Percentiles rank a stretch among this genome's conserved stretches.
Evolutionary conservation across 1,140 invertebrate species (phyloP).

Genomic region (Dendrolimus kikuchii): DNA sequence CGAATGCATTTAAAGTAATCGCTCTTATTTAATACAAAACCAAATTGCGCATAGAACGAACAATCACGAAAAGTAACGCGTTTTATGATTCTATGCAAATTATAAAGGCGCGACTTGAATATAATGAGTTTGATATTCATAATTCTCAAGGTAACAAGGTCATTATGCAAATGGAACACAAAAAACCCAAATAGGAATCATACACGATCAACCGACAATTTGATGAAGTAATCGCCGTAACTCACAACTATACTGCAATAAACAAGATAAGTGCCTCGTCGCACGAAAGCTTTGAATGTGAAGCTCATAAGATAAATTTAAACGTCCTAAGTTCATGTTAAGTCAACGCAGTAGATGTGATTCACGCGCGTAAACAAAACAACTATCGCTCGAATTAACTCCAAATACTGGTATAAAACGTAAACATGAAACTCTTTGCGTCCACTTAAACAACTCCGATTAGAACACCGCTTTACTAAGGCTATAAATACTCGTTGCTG

Average conservation of each 20-base stretch:
- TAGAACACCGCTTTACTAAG: slow-evolving; percentile 28
- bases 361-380: slow-evolving; percentile 57
- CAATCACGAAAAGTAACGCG: too few relatives aligned
- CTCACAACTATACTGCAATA: too few relatives aligned
- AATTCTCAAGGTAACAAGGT: too few relatives aligned
- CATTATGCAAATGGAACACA: too few relatives aligned
- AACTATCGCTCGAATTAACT: slow-evolving; percentile 42
- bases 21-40: background rate
- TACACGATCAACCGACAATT: too few relatives aligned
- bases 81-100: too few relatives aligned
- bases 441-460: slow-evolving; percentile 38
- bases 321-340: slow-evolving; percentile 25
- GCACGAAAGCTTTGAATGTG: slow-evolving; percentile 3
- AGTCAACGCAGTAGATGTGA: slow-evolving; percentile 35
- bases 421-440: slow-evolving; percentile 52
- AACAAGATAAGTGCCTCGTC: too few relatives aligned
- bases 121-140: too few relatives aligned
- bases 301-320: slow-evolving; percentile 14
- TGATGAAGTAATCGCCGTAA: too few relatives aligned
- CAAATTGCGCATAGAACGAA: background rate
- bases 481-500: slow-evolving; percentile 37
- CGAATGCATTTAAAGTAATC: slow-evolving; percentile 10
- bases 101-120: too few relatives aligned
- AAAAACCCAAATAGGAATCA: too few relatives aligned
- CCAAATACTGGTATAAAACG: slow-evolving; percentile 42